Evolutionary conservation across 2,113 vertebrate species (phyloP).

Genomic region (Dipodomys stephensi): DNA sequence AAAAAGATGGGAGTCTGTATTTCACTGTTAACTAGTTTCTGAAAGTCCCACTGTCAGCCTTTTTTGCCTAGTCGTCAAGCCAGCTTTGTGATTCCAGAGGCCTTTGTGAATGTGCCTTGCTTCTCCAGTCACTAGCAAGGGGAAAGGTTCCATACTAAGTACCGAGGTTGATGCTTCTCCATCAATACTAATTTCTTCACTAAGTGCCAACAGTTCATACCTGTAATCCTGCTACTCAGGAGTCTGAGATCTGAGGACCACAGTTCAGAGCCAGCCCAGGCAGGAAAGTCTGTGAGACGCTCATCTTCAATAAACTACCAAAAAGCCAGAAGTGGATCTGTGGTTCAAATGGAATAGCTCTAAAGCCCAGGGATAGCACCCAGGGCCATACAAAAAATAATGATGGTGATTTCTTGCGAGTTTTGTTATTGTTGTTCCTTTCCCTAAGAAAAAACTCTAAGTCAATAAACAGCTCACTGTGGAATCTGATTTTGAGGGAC

Average conservation of each 20-base stretch:
- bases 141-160: not conserved
- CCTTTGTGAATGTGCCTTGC: not conserved
- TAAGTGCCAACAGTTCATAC: not conserved
- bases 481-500: not conserved
- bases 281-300: no score
- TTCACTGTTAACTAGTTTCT: constrained; percentile 40
- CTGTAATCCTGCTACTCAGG: no score
- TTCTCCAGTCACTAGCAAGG: not conserved
- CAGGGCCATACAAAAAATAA: no score
- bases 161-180: not conserved
- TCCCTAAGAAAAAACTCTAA: not conserved
- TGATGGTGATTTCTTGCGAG: no score
- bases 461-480: not conserved
- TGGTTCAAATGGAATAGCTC: no score
- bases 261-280: no score
- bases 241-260: no score
- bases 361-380: no score
- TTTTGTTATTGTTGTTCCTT: not conserved
- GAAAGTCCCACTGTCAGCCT: constrained; percentile 8
- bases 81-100: not conserved
- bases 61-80: constrained; percentile 39
- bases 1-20: not conserved
- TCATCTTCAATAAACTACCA: no score
- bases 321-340: no score
- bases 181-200: constrained; percentile 27